Percentiles rank a stretch among this genome's conserved stretches.
Evolutionary conservation across 2,113 vertebrate genomes (phyloP).

Genomic region (Pavo muticus): DNA sequence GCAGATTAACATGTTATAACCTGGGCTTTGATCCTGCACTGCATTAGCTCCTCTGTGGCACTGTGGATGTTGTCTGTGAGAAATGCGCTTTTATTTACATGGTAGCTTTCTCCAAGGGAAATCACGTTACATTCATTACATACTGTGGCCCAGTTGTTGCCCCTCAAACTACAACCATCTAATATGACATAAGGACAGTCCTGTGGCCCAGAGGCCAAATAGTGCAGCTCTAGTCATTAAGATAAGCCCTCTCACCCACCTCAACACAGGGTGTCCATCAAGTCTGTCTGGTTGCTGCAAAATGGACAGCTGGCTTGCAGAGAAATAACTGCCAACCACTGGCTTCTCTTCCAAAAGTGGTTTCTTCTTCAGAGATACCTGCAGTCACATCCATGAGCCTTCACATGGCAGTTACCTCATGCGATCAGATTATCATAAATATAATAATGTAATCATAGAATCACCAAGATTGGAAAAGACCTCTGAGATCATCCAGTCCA

Average conservation of each 20-base stretch:
- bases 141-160: background rate
- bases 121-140: rapidly evolving
- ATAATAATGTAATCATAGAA: background rate
- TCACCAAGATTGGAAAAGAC: no score
- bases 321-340: background rate
- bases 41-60: background rate
- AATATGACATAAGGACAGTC: background rate
- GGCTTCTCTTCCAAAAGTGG: background rate
- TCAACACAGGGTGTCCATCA: rapidly evolving
- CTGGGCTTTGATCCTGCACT: background rate
- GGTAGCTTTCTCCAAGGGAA: background rate
- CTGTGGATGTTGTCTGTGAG: background rate
- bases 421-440: background rate
- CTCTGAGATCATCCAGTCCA: no score
- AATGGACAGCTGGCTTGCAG: background rate
- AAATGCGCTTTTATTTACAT: rapidly evolving
- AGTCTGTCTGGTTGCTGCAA: background rate
- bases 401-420: background rate
- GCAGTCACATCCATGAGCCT: rapidly evolving
- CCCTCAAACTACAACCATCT: background rate
- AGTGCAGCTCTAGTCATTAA: rapidly evolving
- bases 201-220: background rate
- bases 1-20: background rate
- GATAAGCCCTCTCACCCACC: background rate
- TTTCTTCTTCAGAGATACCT: background rate